phyloP scores from a whole-genome alignment of 2,888 invertebrate species.

The Prosapia bicincta region DNA sequence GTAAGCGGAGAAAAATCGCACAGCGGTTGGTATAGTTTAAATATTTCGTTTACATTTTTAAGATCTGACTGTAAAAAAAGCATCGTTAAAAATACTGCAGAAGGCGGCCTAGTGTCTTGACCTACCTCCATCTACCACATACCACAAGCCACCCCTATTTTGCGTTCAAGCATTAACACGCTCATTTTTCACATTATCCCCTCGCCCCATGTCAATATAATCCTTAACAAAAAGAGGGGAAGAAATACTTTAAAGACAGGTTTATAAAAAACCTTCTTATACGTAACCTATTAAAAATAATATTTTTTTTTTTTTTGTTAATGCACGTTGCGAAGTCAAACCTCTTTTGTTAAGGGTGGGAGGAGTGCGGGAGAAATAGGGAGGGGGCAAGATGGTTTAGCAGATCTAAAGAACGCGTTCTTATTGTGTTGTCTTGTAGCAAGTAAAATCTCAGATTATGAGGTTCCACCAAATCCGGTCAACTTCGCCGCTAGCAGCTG shows the following conservation, averaged over 20 bases:
- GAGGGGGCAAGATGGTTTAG: not conserved
- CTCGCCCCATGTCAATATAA: conserved; percentile 13
- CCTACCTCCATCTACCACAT: not conserved
- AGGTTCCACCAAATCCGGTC: not conserved
- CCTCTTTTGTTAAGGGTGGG: not conserved
- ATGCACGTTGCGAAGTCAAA: conserved; percentile 27
- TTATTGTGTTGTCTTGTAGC: not conserved
- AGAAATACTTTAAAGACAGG: conserved; percentile 19
- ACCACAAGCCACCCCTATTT: conserved; percentile 4
- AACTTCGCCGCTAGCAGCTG: no score
- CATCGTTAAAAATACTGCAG: no score
- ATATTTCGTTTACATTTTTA: no score
- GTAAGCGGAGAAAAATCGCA: no score
- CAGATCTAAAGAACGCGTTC: not conserved
- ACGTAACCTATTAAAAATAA: conserved; percentile 26
- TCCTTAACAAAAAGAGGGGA: not conserved
- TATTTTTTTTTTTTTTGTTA: conserved; percentile 23
- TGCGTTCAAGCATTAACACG: conserved; percentile 21
- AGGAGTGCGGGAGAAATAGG: not conserved
- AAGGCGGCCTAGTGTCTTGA: no score
- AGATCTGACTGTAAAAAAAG: no score
- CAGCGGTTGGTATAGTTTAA: no score
- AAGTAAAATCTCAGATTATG: not conserved
- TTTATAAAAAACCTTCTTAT: conserved; percentile 19
- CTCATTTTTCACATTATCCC: conserved; percentile 23